Evolutionary conservation across 2,888 invertebrate species (phyloP), one percentile per base, ranked within the genome.

Genomic region (Eristalis pertinax): DNA sequence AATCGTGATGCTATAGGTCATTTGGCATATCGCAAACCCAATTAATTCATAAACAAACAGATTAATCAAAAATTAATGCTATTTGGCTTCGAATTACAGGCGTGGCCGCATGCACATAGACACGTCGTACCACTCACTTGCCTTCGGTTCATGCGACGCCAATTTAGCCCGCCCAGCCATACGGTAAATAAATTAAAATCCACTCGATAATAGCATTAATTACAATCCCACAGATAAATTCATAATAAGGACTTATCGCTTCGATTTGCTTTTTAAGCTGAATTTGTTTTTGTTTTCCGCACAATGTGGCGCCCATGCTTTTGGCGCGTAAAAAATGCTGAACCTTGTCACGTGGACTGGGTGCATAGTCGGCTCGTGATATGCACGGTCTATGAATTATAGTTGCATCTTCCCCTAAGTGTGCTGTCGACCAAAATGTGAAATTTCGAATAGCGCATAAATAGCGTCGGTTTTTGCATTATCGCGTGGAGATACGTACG

Each of bases 31-130:
- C 87, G 84, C 72, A 80, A 80, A 73, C 84, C 76, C 84, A 87
- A 87, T 87, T 87, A 87, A 84, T 87, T 87, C 77, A 84, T 88
- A 81, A 84, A 81, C 88, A 88, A 88, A 88, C 77, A 88, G 88
- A 88, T 84, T 88, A 88, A 88, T 88, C 88, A 88, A 84, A 88
- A 88, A 88, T 84, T 88, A 84, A 84, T 88, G 88, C 84, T 84
- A 79, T 88, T 88, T 80, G 87, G 84, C 74, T 83, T 87, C 75
- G 84, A 75, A 84, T 84, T 87, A 87, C 87, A 84, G 69, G 68
- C 63, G 72, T 67, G 76, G 69, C 80, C 80, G 73, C 72, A 67
- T 75, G 70, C 68, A 22, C 58, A 60, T 19, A 38, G 68, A 50
- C 50, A 50, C 50, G 50, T 50, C 62, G 41, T 19, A 35, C 58